Percentiles rank a stretch among this genome's conserved stretches.
These are phyloP conservation scores for Leptopilina boulardi DNA, from an alignment of 1,140 invertebrate species.

Conservation along the genomic window DNA sequence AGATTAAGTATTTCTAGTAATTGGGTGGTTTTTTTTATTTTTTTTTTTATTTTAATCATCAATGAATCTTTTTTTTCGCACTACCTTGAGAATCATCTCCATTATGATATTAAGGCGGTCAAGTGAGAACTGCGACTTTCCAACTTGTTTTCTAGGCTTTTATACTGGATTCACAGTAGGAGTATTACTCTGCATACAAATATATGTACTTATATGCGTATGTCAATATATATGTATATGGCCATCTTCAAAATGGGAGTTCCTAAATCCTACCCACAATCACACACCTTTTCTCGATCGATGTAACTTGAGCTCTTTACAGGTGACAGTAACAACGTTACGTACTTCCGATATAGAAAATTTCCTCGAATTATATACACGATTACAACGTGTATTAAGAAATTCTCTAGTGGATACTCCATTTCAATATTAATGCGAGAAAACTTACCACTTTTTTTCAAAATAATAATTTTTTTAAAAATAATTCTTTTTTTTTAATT, in stretches of 20 bases:
- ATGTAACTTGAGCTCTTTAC: neutral
- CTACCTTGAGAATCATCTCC: conserved; percentile 69
- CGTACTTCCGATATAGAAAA: neutral
- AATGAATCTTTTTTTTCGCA: conserved; percentile 33
- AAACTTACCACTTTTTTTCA: too few species aligned
- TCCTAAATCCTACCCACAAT: neutral
- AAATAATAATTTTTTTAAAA: too few species aligned
- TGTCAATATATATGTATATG: conserved; percentile 54
- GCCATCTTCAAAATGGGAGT: conserved; percentile 53
- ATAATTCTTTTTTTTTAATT: too few species aligned
- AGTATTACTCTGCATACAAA: conserved; percentile 52
- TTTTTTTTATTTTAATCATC: neutral
- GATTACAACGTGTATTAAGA: neutral
- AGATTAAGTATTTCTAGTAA: too few species aligned
- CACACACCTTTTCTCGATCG: neutral
- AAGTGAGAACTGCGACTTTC: conserved; percentile 71
- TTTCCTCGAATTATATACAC: neutral
- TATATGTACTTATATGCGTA: conserved; percentile 44
- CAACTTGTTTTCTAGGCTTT: conserved; percentile 67
- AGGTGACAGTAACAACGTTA: conserved; percentile 27
- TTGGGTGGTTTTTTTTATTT: too few species aligned
- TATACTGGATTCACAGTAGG: conserved; percentile 60
- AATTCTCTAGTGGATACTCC: neutral
- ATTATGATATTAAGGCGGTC: conserved; percentile 65
- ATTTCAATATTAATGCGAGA: neutral